phyloP scores from a whole-genome alignment of 2,888 invertebrate species.

The Bembecia ichneumoniformis region DNA sequence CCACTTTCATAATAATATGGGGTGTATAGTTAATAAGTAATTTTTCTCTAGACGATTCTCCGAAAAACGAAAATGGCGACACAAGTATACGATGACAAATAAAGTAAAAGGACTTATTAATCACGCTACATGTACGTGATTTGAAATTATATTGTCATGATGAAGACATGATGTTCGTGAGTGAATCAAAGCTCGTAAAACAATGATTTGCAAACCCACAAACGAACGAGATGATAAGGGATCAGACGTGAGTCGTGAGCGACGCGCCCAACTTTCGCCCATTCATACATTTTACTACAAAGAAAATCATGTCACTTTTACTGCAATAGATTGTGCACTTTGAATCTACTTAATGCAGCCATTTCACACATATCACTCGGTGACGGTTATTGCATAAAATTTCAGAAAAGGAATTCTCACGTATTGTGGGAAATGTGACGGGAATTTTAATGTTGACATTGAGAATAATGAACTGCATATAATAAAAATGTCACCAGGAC shows the following conservation, averaged over 20 bases:
- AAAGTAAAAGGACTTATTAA: too few species aligned
- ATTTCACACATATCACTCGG: constrained; percentile 13
- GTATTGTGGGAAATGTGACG: constrained; percentile 9
- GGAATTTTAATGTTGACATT: constrained; percentile 1
- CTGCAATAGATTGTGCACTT: constrained; percentile 14
- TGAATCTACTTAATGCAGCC: constrained; percentile 14
- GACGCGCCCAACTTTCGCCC: constrained; percentile 52
- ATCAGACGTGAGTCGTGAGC: constrained; percentile 36
- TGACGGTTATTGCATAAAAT: constrained; percentile 19
- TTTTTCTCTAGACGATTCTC: too few species aligned
- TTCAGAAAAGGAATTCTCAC: constrained; percentile 13
- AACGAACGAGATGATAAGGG: constrained; percentile 13
- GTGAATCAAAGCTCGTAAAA: not conserved
- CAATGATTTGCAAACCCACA: constrained; percentile 10
- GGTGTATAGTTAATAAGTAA: too few species aligned
- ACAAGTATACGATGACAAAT: too few species aligned
- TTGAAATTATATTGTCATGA: too few species aligned
- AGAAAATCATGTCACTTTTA: constrained; percentile 18
- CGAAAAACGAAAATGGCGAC: too few species aligned
- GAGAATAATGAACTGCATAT: not conserved
- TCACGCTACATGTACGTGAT: too few species aligned
- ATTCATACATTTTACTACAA: constrained; percentile 27
- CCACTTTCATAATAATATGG: too few species aligned
- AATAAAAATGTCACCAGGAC: too few species aligned
- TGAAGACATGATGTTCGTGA: not conserved